Evolutionary conservation across 2,888 invertebrate genomes (phyloP).

Genomic region (Hypsopygia costalis): DNA sequence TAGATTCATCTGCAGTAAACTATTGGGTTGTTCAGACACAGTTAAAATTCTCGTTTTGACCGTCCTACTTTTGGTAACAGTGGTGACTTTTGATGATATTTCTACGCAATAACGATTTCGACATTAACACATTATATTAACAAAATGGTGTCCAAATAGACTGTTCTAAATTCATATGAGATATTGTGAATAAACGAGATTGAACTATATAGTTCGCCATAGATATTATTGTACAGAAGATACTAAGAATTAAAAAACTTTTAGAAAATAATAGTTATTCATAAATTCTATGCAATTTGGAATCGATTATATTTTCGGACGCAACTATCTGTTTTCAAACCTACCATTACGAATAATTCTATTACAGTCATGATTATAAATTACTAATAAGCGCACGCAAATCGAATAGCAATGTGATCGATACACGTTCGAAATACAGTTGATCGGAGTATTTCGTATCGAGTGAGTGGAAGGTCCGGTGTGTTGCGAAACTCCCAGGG

Average conservation of each 20-base stretch:
- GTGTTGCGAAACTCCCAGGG: constrained; percentile 60
- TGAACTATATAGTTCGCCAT: no score
- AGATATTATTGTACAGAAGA: no score
- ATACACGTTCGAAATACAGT: constrained; percentile 47
- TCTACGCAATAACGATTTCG: constrained; percentile 12
- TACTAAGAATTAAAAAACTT: no score
- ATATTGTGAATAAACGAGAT: no score
- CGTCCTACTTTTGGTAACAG: constrained; percentile 14
- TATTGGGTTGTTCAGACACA: constrained; percentile 4
- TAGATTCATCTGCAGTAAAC: constrained; percentile 1
- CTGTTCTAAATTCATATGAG: not conserved
- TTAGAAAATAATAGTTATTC: no score
- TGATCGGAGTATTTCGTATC: constrained; percentile 57
- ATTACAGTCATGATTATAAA: no score
- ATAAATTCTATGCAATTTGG: no score
- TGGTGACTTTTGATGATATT: constrained; percentile 14
- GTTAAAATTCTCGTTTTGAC: constrained; percentile 8
- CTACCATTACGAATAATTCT: no score
- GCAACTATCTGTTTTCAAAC: no score
- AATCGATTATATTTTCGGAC: no score
- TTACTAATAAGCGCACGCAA: not conserved
- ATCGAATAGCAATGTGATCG: constrained; percentile 31
- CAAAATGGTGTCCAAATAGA: constrained; percentile 1
- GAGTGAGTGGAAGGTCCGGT: constrained; percentile 69
- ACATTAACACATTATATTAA: constrained; percentile 11